Percentiles rank a stretch among this genome's conserved stretches.
These are phyloP conservation scores for Aleiodes testaceus DNA, from an alignment of 2,888 invertebrate species.

Conservation along the genomic window DNA sequence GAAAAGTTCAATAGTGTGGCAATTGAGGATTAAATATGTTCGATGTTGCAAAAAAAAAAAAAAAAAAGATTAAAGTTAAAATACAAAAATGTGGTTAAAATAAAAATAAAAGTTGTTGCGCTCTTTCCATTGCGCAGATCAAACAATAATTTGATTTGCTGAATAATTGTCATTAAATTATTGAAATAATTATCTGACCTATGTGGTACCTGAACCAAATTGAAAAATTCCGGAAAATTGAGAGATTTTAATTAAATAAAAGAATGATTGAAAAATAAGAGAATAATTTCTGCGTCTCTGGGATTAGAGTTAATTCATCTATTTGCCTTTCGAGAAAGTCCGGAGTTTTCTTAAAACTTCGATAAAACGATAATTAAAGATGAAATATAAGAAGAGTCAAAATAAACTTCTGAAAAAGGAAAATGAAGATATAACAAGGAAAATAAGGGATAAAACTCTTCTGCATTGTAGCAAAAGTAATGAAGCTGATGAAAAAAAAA, in stretches of 20 bases:
- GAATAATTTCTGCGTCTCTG: constrained; percentile 27
- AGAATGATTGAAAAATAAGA: constrained; percentile 3
- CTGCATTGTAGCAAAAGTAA: constrained; percentile 15
- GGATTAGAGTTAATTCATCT: constrained; percentile 5
- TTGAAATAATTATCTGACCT: constrained; percentile 48
- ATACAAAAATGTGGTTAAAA: constrained; percentile 31
- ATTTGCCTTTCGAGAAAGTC: constrained; percentile 21
- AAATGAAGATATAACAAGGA: not conserved
- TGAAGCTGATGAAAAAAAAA: not conserved
- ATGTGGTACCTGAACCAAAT: constrained; percentile 44
- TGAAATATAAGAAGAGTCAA: not conserved
- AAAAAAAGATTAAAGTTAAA: not conserved
- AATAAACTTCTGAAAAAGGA: not conserved
- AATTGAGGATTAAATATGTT: constrained; percentile 57
- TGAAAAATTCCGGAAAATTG: constrained; percentile 7
- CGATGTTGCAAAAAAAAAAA: constrained; percentile 54
- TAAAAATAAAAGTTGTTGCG: constrained; percentile 52
- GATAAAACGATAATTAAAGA: constrained; percentile 22
- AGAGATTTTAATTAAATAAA: not conserved
- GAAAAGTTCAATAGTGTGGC: constrained; percentile 45
- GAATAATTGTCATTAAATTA: constrained; percentile 35
- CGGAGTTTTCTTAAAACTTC: constrained; percentile 3
- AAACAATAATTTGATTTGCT: constrained; percentile 57
- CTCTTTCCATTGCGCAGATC: constrained; percentile 59
- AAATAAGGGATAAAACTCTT: constrained; percentile 17